Evolutionary conservation across 2,113 vertebrate species (phyloP).

Genomic region (Tetrax tetrax): DNA sequence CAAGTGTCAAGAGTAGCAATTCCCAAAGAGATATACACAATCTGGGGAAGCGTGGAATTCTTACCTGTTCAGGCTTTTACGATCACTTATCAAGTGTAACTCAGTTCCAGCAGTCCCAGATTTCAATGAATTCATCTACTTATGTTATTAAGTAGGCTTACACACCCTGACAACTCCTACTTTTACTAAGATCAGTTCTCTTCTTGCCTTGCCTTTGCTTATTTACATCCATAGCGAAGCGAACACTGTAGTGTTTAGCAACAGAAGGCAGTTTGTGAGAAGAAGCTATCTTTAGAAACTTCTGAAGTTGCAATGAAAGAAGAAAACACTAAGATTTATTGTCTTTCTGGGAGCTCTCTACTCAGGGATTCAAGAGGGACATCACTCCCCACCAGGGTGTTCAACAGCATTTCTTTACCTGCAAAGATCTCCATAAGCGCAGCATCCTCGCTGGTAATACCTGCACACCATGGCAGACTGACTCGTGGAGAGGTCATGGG

Average conservation of each 20-base stretch:
- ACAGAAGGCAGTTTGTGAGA: not conserved
- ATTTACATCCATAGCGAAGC: not conserved
- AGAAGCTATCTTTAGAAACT: not conserved
- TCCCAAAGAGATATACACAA: not conserved
- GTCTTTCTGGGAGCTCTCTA: not conserved
- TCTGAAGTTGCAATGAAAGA: not conserved
- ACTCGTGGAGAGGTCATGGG: slow-evolving; percentile 90
- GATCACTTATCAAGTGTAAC: not conserved
- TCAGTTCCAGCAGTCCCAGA: not conserved
- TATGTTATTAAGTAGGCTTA: not conserved
- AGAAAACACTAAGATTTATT: not conserved
- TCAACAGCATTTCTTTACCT: slow-evolving; percentile 79
- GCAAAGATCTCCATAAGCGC: slow-evolving; percentile 94
- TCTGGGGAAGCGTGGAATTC: not conserved
- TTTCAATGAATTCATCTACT: not conserved
- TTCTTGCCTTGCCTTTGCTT: not conserved
- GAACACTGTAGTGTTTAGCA: not conserved
- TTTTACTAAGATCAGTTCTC: not conserved
- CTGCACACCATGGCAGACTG: slow-evolving; percentile 91
- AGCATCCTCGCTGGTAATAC: slow-evolving; percentile 96
- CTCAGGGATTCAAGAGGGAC: not conserved
- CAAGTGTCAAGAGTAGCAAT: not conserved
- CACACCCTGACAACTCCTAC: not conserved
- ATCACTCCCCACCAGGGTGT: not conserved
- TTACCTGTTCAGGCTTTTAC: not conserved